Evolutionary conservation across 2,797 vertebrate genomes (phyloP), one percentile per base, ranked within the genome.

Genomic region (Nasua narica): DNA sequence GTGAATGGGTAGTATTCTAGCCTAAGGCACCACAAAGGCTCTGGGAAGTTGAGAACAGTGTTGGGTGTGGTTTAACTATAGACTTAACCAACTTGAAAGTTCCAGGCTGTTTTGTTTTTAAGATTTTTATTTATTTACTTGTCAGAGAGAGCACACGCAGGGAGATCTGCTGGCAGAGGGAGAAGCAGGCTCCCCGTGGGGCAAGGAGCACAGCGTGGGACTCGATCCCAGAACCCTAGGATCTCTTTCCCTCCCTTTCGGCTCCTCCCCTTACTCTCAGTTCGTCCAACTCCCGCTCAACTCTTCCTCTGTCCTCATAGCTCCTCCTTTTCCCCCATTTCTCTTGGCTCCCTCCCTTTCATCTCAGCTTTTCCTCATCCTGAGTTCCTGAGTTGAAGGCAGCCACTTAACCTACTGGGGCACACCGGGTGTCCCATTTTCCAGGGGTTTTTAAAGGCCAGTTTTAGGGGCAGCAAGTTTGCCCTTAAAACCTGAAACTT

Each of bases 301-400:
- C 35, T 40, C 46, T 65, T 81, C 16, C 16, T 56, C 19, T 60
- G 35, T 3, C 27, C 21, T 82, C 13, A 16, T 8, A 37, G 40
- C 40, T 56, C 48, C 84, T 60, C 15, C 79, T 69, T n/a, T n/a
- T n/a, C 29, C 79, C 35, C 21, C 4, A 27, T 40, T 37, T 54
- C 32, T n/a, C 2, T 25, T 0, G 0, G 18, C 0, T 40, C 21
- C 16, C 29, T 27, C 25, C 2, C 7, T 60, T 50, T 2, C 1
- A 29, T 60, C n/a, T 52, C 50, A 9, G 76, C 21, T 18, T 27
- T 11, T 16, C 29, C 35, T 35, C n/a, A 62, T 62, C 60, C 15
- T 32, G 29, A 29, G n/a, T n/a, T n/a, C 60, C 60, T 62, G 60
- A 62, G 2, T 29, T 3, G 6, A 62, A 62, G 60, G 60, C 29